Percentiles rank a stretch among this genome's conserved stretches.
Conservation (phyloP, 2,113 vertebrate species). For the Piprites chloris region DNA sequence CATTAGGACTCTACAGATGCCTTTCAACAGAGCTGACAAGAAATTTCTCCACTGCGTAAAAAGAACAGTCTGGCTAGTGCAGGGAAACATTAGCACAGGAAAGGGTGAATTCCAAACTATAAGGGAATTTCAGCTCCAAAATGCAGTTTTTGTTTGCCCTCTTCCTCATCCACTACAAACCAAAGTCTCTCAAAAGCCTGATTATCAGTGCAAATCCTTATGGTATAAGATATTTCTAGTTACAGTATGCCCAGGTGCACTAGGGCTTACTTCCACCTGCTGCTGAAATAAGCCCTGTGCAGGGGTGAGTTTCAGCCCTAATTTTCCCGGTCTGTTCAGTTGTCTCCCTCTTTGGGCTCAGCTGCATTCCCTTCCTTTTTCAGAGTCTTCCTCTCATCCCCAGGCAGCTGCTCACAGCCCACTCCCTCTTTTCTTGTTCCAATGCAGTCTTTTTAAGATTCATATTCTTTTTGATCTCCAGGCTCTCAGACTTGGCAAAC, state of each 20-base stretch:
- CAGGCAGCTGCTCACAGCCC: not conserved
- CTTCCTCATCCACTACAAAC: not conserved
- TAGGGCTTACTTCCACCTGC: conserved; percentile 12
- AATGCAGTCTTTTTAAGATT: not conserved
- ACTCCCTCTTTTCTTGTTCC: conserved; percentile 4
- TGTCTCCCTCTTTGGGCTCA: not conserved
- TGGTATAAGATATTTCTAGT: not conserved
- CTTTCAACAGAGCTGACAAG: not conserved
- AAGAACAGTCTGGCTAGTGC: not conserved
- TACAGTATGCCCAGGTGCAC: not conserved
- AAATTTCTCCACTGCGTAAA: not conserved
- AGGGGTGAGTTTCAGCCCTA: not conserved
- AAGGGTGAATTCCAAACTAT: accelerated
- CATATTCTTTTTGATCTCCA: conserved; percentile 40
- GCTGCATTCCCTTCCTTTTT: not conserved
- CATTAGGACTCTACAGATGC: not conserved
- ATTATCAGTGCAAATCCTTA: not conserved
- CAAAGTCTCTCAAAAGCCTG: not conserved
- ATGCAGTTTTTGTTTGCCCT: not conserved
- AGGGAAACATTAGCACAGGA: not conserved
- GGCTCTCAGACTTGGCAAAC: conserved; percentile 29
- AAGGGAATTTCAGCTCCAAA: not conserved
- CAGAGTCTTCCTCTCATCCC: not conserved
- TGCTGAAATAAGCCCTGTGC: not conserved
- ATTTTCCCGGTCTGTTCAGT: not conserved